Evolutionary conservation across 2,797 vertebrate genomes (phyloP).

Genomic region (Pitangus sulphuratus): DNA sequence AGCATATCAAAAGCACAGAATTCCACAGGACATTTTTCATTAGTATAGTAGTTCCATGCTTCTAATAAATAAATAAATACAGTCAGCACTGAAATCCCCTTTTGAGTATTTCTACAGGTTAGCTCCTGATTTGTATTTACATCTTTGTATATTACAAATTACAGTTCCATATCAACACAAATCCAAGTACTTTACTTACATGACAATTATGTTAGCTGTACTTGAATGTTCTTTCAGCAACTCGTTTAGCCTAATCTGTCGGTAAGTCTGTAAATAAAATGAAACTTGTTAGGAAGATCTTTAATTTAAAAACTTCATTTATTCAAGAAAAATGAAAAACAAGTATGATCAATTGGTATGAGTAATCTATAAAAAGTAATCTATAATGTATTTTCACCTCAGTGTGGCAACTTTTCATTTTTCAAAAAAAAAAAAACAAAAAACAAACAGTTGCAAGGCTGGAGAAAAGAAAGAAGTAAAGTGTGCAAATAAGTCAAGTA

Average conservation of each 20-base stretch:
- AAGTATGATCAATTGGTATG: background rate
- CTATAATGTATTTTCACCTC: background rate
- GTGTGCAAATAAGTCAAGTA: background rate
- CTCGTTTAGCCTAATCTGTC: constrained; percentile 95
- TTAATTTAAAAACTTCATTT: background rate
- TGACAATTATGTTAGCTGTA: constrained; percentile 93
- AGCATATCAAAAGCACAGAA: fast-evolving
- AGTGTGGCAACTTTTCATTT: background rate
- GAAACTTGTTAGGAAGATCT: background rate
- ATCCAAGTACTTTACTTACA: constrained; percentile 82
- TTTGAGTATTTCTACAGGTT: background rate
- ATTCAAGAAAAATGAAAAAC: background rate
- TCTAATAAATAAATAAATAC: background rate
- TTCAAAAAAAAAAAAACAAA: background rate
- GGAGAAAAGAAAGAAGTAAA: background rate
- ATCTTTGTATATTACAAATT: background rate
- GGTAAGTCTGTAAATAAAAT: constrained; percentile 84
- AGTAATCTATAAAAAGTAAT: background rate
- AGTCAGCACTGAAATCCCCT: background rate
- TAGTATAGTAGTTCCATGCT: background rate
- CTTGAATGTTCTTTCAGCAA: constrained; percentile 93
- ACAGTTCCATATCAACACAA: background rate
- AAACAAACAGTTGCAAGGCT: background rate
- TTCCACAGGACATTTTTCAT: background rate
- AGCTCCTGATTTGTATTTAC: background rate